Percentiles rank a stretch among this genome's conserved stretches.
Evolutionary conservation across 2,113 vertebrate genomes (phyloP).

Genomic region (Pteruthius melanotis): DNA sequence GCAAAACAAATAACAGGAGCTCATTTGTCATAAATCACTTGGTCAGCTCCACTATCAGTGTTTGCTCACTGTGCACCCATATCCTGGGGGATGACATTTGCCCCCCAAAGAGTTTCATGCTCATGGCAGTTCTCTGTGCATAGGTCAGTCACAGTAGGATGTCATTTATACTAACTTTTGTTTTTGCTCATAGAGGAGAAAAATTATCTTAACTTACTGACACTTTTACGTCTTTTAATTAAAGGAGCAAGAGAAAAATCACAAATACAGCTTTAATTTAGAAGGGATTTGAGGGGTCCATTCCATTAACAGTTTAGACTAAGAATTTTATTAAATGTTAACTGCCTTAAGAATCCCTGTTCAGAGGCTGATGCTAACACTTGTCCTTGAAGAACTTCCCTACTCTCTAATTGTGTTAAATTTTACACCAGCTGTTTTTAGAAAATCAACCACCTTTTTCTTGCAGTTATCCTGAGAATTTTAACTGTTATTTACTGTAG

Average conservation of each 20-base stretch:
- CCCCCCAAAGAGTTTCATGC: neutral
- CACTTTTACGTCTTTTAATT: neutral
- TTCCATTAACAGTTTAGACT: neutral
- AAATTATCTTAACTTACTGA: neutral
- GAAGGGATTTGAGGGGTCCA: neutral
- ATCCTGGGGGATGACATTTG: neutral
- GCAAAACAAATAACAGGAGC: neutral
- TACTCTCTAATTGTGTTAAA: neutral
- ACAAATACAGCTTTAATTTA: neutral
- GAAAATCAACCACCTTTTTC: neutral
- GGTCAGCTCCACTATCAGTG: rapidly evolving
- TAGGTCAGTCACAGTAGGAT: neutral
- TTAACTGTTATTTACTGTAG: neutral
- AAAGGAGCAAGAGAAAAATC: neutral
- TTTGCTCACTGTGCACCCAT: neutral
- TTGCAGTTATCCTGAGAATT: neutral
- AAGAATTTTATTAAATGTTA: neutral
- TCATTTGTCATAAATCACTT: neutral
- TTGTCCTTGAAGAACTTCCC: neutral
- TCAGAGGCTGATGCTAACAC: neutral
- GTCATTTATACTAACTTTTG: neutral
- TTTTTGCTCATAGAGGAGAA: neutral
- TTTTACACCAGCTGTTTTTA: neutral
- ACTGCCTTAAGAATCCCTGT: neutral
- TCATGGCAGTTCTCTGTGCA: neutral